Conservation (phyloP, 2,888 invertebrate species). For the Taenaris catops region DNA sequence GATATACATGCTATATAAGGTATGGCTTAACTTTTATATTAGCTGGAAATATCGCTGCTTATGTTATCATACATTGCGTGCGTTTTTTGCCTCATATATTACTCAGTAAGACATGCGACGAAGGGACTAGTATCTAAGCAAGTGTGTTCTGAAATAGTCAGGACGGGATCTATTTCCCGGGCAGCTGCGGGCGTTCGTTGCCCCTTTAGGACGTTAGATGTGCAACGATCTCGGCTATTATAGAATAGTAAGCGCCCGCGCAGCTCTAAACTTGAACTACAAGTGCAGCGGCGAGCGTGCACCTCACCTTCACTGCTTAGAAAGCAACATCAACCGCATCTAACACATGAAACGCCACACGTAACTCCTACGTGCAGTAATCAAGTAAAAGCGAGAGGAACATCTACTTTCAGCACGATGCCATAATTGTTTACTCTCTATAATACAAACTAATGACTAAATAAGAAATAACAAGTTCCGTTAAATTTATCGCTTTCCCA, state of each 20-base stretch:
- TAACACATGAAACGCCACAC: constrained; percentile 39
- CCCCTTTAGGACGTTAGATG: constrained; percentile 73
- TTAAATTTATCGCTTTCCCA: constrained; percentile 15
- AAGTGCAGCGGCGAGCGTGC: constrained; percentile 50
- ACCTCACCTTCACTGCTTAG: constrained; percentile 76
- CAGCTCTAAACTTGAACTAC: constrained; percentile 72
- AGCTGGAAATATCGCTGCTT: constrained; percentile 26
- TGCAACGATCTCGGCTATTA: constrained; percentile 73
- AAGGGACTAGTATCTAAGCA: constrained; percentile 53
- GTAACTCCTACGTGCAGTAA: constrained; percentile 36
- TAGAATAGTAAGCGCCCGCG: constrained; percentile 37
- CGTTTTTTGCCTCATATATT: constrained; percentile 45
- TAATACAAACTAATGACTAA: constrained; percentile 3
- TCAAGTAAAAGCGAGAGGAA: constrained; percentile 66
- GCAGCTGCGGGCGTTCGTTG: constrained; percentile 76
- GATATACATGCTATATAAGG: constrained; percentile 15
- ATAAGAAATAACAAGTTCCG: background rate
- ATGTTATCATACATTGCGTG: constrained; percentile 25
- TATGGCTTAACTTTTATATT: constrained; percentile 12
- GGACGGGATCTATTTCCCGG: constrained; percentile 76
- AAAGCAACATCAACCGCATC: constrained; percentile 70
- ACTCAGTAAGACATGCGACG: constrained; percentile 43
- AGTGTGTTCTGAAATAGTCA: constrained; percentile 73
- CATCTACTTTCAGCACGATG: constrained; percentile 30
- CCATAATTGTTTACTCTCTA: constrained; percentile 17